phyloP scores from a whole-genome alignment of 2,888 invertebrate species.

The Drosophila prostipennis region DNA sequence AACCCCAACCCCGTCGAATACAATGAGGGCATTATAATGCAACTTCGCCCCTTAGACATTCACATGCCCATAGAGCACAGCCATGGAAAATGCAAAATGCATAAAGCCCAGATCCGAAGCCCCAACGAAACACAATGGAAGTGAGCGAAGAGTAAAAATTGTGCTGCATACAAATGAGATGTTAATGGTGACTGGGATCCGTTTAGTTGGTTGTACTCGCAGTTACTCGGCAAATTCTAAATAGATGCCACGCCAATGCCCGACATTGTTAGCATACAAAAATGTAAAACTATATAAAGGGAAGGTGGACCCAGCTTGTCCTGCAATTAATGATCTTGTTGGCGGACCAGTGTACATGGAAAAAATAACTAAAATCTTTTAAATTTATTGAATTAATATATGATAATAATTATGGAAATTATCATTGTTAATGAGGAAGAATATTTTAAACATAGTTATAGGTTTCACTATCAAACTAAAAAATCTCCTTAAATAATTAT shows the following conservation, averaged over 20 bases:
- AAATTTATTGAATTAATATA: not conserved
- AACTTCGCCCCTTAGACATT: conserved; percentile 28
- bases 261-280: conserved; percentile 60
- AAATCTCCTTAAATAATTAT: too few species aligned
- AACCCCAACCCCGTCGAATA: conserved; percentile 33
- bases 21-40: conserved; percentile 60
- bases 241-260: conserved; percentile 38
- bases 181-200: conserved; percentile 56
- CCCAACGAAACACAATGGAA: conserved; percentile 56
- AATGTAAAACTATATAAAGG: conserved; percentile 25
- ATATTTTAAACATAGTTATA: too few species aligned
- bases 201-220: conserved; percentile 32
- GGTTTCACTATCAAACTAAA: too few species aligned
- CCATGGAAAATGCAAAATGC: conserved; percentile 45
- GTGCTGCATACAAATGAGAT: conserved; percentile 63
- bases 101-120: conserved; percentile 40
- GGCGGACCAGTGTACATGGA: conserved; percentile 10
- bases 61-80: conserved; percentile 1
- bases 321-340: conserved; percentile 72
- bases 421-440: too few species aligned
- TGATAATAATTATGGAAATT: too few species aligned
- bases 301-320: conserved; percentile 8
- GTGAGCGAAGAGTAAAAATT: conserved; percentile 55
- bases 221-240: conserved; percentile 42
- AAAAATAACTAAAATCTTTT: not conserved